A percentile compares a stretch with the other conserved stretches of the same genome.
These are phyloP conservation scores for Drosophila ambigua DNA, from an alignment of 1,140 invertebrate genomes.

Conservation along the genomic window DNA sequence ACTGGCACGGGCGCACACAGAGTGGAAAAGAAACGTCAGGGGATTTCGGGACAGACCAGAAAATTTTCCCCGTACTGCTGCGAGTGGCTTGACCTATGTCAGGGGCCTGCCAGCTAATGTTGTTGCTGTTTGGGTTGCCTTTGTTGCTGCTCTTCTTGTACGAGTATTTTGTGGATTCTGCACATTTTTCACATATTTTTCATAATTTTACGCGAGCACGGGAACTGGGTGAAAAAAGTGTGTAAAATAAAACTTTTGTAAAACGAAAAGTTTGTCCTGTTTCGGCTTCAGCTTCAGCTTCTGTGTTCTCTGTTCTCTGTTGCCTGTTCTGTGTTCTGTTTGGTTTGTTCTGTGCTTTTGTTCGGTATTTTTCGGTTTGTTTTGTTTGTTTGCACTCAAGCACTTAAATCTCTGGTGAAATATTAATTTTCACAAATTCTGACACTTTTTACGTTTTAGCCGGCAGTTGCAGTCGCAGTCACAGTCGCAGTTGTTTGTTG, in stretches of 20 bases:
- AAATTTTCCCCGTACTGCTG: slow-evolving; percentile 29
- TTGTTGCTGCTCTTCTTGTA: slow-evolving; percentile 14
- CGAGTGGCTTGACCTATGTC: slow-evolving; percentile 52
- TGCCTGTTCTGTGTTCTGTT: neutral
- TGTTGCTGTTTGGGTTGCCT: slow-evolving; percentile 12
- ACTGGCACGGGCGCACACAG: neutral
- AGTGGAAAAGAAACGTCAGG: slow-evolving; percentile 16
- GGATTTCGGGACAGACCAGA: slow-evolving; percentile 37
- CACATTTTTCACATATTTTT: slow-evolving; percentile 75
- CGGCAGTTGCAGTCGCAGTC: slow-evolving; percentile 14
- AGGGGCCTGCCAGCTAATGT: slow-evolving; percentile 22
- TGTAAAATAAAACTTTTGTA: slow-evolving; percentile 54
- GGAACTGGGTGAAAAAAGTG: slow-evolving; percentile 31
- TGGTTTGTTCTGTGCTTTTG: slow-evolving; percentile 6
- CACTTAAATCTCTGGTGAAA: slow-evolving; percentile 76
- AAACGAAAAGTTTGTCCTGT: slow-evolving; percentile 58
- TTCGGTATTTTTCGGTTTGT: slow-evolving; percentile 28
- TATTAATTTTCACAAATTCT: slow-evolving; percentile 77
- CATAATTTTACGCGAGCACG: slow-evolving; percentile 67
- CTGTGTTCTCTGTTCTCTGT: slow-evolving; percentile 3
- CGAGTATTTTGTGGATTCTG: slow-evolving; percentile 42
- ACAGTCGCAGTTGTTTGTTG: neutral
- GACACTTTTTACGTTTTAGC: slow-evolving; percentile 58
- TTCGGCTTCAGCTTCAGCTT: slow-evolving; percentile 2
- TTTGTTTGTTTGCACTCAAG: slow-evolving; percentile 22